A percentile compares a stretch with the other conserved stretches of the same genome.
phyloP scores from a whole-genome alignment of 2,797 vertebrate species.

The Pitangus sulphuratus region DNA sequence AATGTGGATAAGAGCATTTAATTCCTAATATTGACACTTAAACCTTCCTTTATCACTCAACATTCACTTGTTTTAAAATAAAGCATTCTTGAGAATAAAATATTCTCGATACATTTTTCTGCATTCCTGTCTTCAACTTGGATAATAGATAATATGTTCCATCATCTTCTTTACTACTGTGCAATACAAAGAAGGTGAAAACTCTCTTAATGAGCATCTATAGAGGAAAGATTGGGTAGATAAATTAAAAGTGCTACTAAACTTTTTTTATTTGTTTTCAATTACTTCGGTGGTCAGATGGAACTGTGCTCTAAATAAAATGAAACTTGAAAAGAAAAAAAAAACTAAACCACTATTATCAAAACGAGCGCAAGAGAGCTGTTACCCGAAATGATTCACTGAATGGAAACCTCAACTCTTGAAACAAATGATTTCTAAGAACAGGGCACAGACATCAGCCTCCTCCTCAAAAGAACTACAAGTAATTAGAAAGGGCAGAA shows the following conservation, averaged over 20 bases:
- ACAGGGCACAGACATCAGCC: neutral
- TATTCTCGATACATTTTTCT: neutral
- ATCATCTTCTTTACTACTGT: neutral
- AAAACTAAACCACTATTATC: neutral
- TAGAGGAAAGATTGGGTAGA: neutral
- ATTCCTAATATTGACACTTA: neutral
- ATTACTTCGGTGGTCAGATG: neutral
- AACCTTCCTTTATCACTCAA: neutral
- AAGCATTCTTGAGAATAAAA: neutral
- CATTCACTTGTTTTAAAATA: neutral
- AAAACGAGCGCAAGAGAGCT: neutral
- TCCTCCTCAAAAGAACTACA: neutral
- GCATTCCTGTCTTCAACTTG: neutral
- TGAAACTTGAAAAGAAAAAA: constrained; percentile 47
- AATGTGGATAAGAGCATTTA: neutral
- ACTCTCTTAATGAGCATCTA: neutral
- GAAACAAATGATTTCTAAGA: constrained; percentile 37
- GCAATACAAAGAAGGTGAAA: neutral
- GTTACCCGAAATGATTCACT: constrained; percentile 36
- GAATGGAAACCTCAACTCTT: neutral
- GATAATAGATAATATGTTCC: neutral
- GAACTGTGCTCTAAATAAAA: constrained; percentile 3
- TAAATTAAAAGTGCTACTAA: neutral
- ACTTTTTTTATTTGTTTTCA: neutral
- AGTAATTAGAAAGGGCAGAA: neutral